Evolutionary conservation across 2,888 invertebrate species (phyloP).

Genomic region (Ophonus ardosiacus): DNA sequence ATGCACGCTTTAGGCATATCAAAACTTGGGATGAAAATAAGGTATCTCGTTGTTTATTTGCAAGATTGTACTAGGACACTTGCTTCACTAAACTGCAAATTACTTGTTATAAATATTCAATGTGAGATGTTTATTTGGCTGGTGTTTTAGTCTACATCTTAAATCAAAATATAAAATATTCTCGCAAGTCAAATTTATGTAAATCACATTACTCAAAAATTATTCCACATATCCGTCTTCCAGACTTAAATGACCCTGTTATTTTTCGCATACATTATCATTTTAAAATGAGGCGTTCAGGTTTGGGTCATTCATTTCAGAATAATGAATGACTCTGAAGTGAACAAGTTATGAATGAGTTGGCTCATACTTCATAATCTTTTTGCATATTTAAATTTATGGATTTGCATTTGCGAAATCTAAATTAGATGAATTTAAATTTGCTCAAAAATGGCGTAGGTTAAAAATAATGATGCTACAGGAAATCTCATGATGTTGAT

Average conservation of each 20-base stretch:
- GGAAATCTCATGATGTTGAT: slow-evolving; percentile 18
- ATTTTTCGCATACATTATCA: slow-evolving; percentile 41
- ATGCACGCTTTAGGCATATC: too few species aligned
- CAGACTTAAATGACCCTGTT: slow-evolving; percentile 30
- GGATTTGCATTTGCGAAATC: neutral
- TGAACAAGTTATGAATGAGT: slow-evolving; percentile 12
- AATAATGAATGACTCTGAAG: slow-evolving; percentile 7
- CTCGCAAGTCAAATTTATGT: slow-evolving; percentile 46
- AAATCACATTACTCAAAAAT: slow-evolving; percentile 48
- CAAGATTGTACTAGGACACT: too few species aligned
- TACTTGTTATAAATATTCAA: slow-evolving; percentile 59
- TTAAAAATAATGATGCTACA: neutral
- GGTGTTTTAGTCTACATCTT: slow-evolving; percentile 31
- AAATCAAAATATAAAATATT: slow-evolving; percentile 49
- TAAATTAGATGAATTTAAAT: slow-evolving; percentile 13
- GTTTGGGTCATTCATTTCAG: slow-evolving; percentile 36
- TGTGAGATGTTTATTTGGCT: slow-evolving; percentile 54
- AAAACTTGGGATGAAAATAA: too few species aligned
- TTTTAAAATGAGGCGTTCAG: slow-evolving; percentile 14
- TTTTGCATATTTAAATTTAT: slow-evolving; percentile 5
- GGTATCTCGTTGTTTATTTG: too few species aligned
- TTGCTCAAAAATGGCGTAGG: neutral
- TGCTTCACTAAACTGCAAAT: slow-evolving; percentile 61
- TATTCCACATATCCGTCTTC: slow-evolving; percentile 33
- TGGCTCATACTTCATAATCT: slow-evolving; percentile 24